Conservation (phyloP, 2,888 invertebrate genomes). For the Malthinus flaveolus region DNA sequence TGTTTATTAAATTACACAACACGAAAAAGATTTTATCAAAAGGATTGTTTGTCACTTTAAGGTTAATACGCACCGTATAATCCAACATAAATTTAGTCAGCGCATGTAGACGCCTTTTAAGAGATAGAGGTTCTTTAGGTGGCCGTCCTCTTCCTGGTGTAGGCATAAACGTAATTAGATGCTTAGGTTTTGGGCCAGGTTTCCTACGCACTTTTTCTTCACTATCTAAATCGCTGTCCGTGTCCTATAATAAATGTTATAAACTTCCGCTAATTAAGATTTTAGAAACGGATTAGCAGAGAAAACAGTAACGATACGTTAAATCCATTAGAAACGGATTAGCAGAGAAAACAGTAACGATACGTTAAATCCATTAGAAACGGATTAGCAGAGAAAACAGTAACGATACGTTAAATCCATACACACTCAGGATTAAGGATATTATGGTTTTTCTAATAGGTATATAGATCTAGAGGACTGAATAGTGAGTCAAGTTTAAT, state of each 20-base stretch:
- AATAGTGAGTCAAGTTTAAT: too few species aligned
- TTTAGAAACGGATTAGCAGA: neutral
- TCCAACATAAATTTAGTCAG: slow-evolving; percentile 78
- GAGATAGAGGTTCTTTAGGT: slow-evolving; percentile 56
- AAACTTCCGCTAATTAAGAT: neutral
- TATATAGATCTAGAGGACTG: too few species aligned
- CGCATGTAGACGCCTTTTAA: slow-evolving; percentile 79
- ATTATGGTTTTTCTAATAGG: too few species aligned
- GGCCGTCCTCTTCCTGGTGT: slow-evolving; percentile 48
- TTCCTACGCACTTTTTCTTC: slow-evolving; percentile 46
- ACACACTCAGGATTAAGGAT: too few species aligned
- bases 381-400: too few species aligned
- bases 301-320: slow-evolving; percentile 5
- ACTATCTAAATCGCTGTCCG: slow-evolving; percentile 57
- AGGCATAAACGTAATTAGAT: slow-evolving; percentile 32
- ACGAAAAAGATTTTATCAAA: too few species aligned
- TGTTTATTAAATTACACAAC: too few species aligned
- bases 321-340: too few species aligned
- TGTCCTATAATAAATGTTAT: slow-evolving; percentile 49
- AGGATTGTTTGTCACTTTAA: neutral
- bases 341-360: too few species aligned
- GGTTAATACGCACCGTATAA: slow-evolving; percentile 59
- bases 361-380: too few species aligned
- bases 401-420: too few species aligned
- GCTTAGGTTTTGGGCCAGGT: slow-evolving; percentile 46